Evolutionary conservation across 2,888 invertebrate genomes (phyloP).

Genomic region (Pyrochroa serraticornis): DNA sequence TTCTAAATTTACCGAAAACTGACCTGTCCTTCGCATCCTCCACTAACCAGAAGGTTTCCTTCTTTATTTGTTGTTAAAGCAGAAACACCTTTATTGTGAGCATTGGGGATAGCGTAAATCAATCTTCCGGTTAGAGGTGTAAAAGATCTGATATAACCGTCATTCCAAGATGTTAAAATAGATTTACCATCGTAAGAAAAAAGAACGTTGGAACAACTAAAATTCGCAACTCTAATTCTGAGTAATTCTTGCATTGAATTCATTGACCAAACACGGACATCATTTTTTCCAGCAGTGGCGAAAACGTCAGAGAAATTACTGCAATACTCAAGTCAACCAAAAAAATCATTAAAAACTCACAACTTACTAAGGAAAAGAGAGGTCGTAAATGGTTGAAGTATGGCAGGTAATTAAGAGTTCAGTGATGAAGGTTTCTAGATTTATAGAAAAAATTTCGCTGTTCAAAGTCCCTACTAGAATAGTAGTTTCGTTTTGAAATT

Average conservation of each 20-base stretch:
- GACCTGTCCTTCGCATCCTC: constrained; percentile 91
- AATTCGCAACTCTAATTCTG: constrained; percentile 85
- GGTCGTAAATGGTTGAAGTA: constrained; percentile 76
- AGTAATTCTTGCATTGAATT: constrained; percentile 78
- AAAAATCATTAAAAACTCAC: not conserved
- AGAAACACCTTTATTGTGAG: constrained; percentile 89
- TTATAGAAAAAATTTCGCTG: constrained; percentile 83
- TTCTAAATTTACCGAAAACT: not conserved
- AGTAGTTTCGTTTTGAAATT: constrained; percentile 57
- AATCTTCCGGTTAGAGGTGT: constrained; percentile 81
- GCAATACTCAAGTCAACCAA: constrained; percentile 37
- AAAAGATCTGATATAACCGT: constrained; percentile 81
- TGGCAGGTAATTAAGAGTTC: constrained; percentile 83
- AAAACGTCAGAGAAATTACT: constrained; percentile 85
- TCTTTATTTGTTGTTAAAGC: constrained; percentile 77
- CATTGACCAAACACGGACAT: constrained; percentile 86
- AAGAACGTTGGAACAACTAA: constrained; percentile 78
- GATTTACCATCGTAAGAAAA: constrained; percentile 81
- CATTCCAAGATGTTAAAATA: constrained; percentile 85
- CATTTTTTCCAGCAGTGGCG: constrained; percentile 84
- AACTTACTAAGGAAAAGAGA: constrained; percentile 82
- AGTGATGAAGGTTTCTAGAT: constrained; percentile 69
- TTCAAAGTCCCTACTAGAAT: constrained; percentile 67
- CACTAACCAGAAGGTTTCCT: constrained; percentile 78
- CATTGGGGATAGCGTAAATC: constrained; percentile 83